Evolutionary conservation across 2,888 invertebrate species (phyloP), one percentile per base, ranked within the genome.

Genomic region (Phlogophora meticulosa): DNA sequence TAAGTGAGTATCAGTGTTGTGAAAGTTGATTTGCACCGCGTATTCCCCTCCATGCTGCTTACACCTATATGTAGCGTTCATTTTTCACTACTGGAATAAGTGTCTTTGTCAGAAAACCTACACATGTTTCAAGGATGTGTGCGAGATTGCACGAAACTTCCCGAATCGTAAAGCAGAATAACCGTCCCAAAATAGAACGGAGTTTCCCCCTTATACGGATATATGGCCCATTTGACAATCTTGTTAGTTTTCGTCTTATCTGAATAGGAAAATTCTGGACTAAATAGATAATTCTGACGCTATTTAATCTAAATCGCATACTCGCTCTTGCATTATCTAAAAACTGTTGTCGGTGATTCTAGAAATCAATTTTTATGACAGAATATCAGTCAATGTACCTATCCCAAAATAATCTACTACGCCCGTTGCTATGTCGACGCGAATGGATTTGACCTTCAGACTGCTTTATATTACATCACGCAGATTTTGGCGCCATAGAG

Each of bases 21-120:
- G 94, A 94, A 94, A 94, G 94, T 94, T 91, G 91, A 90, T 88
- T 92, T 90, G 90, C 88, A 88, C 84, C 73, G 74, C 76, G 76
- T 74, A 73, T 81, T 83, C 87, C 87, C 87, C 78, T 77, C 85
- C 81, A 80, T 56, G 52, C 28, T 75, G 78, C 66, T 76, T 68
- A 64, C 72, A 80, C 48, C 43, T 74, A 56, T 68, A 71, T 76
- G 72, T 59, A 78, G 74, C 86, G 72, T 88, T 87, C 83, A 86
- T 83, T 86, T 89, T 88, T 85, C 84, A 81, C 80, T 78, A 60
- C 59, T 55, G 62, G 58, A 60, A 66, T 71, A 51, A 63, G 34
- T 65, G 7, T 34, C 55, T 67, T 67, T 59, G 43, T 57, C 56
- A 43, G 20, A 49, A 64, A 28, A 55, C 32, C 24, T 53, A 46